A percentile compares a stretch with the other conserved stretches of the same genome.
Conservation (phyloP, 2,113 vertebrate species). For the Rhabdomys dilectus region DNA sequence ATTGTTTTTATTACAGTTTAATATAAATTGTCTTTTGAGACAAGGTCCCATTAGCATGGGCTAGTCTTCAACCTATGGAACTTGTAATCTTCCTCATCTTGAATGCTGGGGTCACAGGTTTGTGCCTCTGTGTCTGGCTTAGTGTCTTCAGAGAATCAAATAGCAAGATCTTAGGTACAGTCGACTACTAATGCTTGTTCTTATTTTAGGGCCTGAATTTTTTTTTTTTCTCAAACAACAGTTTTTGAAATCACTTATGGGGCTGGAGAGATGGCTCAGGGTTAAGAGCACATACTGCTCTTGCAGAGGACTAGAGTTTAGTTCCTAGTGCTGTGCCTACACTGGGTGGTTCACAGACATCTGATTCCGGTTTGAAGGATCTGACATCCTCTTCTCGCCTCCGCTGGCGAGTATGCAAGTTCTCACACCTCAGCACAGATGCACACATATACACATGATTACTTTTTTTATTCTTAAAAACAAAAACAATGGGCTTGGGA, state of each 20-base stretch:
- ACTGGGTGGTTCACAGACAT: not conserved
- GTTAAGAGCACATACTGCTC: not conserved
- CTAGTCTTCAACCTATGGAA: not conserved
- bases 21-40: not conserved
- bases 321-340: not conserved
- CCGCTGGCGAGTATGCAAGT: not conserved
- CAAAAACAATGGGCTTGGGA: not conserved
- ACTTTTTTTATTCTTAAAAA: not conserved
- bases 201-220: not conserved
- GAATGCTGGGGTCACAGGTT: not conserved
- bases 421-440: not conserved
- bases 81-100: not conserved
- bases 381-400: not conserved
- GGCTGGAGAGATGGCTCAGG: not conserved
- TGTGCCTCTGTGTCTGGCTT: not conserved
- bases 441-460: not conserved
- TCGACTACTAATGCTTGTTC: conserved; percentile 12
- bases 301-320: not conserved
- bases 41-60: not conserved
- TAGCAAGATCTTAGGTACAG: conserved; percentile 5
- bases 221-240: not conserved
- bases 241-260: conserved; percentile 31
- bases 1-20: not conserved
- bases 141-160: conserved; percentile 34
- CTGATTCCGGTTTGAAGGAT: not conserved